Percentiles rank a stretch among this genome's conserved stretches.
These are phyloP conservation scores for Harlomillsia oculata DNA, from an alignment of 1,140 invertebrate genomes.

Conservation along the genomic window DNA sequence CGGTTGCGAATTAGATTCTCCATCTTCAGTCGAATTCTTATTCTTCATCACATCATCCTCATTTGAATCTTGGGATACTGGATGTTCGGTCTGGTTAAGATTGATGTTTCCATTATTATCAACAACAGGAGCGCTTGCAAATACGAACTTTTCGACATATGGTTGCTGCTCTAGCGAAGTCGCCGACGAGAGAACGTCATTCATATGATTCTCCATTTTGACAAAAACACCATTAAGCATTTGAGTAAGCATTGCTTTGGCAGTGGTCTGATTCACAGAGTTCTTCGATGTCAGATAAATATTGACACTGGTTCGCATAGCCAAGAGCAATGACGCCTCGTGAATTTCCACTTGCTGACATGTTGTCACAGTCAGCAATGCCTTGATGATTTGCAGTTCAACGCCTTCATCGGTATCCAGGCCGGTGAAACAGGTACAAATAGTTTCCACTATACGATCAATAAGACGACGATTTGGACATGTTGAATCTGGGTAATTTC, in stretches of 20 bases:
- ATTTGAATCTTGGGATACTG: no score
- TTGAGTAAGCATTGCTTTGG: conserved; percentile 93
- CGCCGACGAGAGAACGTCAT: no score
- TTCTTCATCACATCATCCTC: no score
- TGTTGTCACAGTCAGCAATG: conserved; percentile 90
- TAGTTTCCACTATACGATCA: conserved; percentile 94
- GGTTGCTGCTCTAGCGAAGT: no score
- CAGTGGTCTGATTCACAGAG: conserved; percentile 99
- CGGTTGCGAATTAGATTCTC: neutral
- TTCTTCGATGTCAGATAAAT: conserved; percentile 95
- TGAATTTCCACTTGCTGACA: conserved; percentile 97
- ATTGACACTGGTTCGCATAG: conserved; percentile 95
- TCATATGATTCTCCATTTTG: conserved; percentile 90
- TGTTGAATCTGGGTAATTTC: conserved; percentile 79
- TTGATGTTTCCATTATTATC: no score
- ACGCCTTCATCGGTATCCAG: conserved; percentile 97
- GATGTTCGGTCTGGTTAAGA: no score
- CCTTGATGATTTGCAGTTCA: conserved; percentile 39
- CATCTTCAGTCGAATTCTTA: no score
- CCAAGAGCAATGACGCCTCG: conserved; percentile 87
- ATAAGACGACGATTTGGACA: conserved; percentile 80
- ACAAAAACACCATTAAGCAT: conserved; percentile 97
- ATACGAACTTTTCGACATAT: no score
- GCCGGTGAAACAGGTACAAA: conserved; percentile 92
- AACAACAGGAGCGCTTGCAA: no score